A percentile compares a stretch with the other conserved stretches of the same genome.
phyloP scores from a whole-genome alignment of 2,888 invertebrate genomes.

The Dryocosmus kuriphilus region DNA sequence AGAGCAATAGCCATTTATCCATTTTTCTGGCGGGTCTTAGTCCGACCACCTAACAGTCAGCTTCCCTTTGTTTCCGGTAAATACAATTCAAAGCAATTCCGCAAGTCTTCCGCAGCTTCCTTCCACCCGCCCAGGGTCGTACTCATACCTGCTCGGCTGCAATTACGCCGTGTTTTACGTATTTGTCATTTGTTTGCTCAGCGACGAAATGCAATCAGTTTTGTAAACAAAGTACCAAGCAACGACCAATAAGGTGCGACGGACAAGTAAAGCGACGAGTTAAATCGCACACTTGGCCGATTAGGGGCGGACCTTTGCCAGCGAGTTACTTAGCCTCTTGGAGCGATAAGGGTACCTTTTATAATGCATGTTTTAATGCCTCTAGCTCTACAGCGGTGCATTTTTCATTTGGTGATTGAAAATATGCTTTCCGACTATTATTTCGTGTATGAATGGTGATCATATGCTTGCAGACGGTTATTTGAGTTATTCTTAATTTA shows the following conservation, averaged over 20 bases:
- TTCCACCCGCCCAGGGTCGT: constrained; percentile 52
- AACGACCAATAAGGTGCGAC: constrained; percentile 60
- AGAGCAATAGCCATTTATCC: constrained; percentile 53
- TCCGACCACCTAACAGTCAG: constrained; percentile 36
- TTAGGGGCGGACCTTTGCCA: constrained; percentile 23
- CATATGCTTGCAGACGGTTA: no score
- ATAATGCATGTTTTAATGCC: constrained; percentile 20
- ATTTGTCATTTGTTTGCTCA: constrained; percentile 72
- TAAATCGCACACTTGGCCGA: constrained; percentile 14
- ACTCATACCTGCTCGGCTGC: constrained; percentile 20
- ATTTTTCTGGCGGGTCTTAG: constrained; percentile 31
- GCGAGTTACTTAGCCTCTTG: constrained; percentile 1
- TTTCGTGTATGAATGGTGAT: no score
- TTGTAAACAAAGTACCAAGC: constrained; percentile 56
- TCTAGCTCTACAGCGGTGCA: neutral
- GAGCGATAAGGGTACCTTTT: constrained; percentile 35
- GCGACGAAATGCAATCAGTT: constrained; percentile 67
- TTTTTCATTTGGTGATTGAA: neutral
- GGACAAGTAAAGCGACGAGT: constrained; percentile 10
- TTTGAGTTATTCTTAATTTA: no score
- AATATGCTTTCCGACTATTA: neutral
- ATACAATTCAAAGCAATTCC: constrained; percentile 56
- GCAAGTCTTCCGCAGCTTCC: constrained; percentile 58
- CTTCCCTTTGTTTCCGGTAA: constrained; percentile 29
- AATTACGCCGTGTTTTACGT: constrained; percentile 45